Base-by-base conservation (phyloP, 2,113 vertebrate species). In the Psammodynastes pulverulentus region DNA sequence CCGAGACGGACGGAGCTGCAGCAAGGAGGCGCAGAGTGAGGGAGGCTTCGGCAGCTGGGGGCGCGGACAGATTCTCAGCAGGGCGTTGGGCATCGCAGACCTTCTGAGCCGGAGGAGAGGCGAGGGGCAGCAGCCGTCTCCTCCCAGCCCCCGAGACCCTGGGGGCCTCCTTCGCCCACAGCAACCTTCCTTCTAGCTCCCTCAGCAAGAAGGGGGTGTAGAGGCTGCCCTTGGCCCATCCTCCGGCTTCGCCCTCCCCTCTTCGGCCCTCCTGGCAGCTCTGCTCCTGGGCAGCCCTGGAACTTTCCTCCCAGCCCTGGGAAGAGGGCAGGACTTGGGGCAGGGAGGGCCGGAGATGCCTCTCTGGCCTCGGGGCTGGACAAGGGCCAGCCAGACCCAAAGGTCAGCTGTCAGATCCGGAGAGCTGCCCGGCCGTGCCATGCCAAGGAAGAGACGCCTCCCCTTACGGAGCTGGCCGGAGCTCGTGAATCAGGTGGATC, bases 401-500 rank as follows among this genome's bases (percentile, higher is more conserved):
- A 96, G 97, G 96, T 96, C 72, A 97, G 96, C 97, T 97, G 95
- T 97, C 97, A 96, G 97, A 97, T 96, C 94, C 96, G 97, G 97
- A 96, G 96, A 96, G 97, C 96, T 95, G 97, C 97, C 97, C 96
- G 97, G 26, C 10, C 17, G 97, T 97, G 97, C 97, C 97, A 97
- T 96, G 96, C 97, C 97, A 96, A 97, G 96, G 97, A 96, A 97
- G 97, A 97, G 97, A 95, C 94, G 95, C 96, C 95, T 97, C 94
- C 96, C 97, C 97, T 97, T 96, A 97, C 96, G 96, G 97, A 97
- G 97, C 97, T 96, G 95, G 96, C 95, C 95, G 95, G 96, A 96
- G 97, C 97, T 97, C 97, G 96, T 97, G 96, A 97, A 97, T 96
- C 97, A 97, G 97, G 97, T 95, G 97, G 97, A 97, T 97, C 97